Conservation (phyloP, 2,113 vertebrate genomes). For the Dromiciops gliroides region DNA sequence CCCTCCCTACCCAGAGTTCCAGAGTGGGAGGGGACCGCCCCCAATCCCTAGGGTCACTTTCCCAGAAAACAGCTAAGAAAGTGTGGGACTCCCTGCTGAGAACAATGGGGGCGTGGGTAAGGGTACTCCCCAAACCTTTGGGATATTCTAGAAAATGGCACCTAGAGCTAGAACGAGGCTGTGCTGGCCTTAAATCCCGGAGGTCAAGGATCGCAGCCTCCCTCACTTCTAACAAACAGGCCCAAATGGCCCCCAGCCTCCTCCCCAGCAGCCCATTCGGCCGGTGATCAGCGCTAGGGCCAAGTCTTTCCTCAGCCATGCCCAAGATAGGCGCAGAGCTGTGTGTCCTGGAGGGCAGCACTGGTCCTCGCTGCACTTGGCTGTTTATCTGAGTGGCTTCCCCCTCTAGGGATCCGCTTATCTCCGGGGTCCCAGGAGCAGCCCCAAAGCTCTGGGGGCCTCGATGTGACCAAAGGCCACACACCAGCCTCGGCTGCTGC, state of each 20-base stretch:
- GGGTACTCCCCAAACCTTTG: neutral
- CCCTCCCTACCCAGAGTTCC: slow-evolving; percentile 20
- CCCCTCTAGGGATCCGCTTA: neutral
- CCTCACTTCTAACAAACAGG: no score
- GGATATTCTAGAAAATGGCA: neutral
- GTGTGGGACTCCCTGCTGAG: neutral
- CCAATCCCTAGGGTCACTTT: neutral
- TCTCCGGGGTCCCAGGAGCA: no score
- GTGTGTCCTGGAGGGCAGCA: no score
- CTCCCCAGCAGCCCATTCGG: no score
- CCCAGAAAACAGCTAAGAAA: neutral
- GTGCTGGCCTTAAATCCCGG: no score
- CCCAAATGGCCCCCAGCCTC: no score
- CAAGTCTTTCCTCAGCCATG: neutral
- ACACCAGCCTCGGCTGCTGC: no score
- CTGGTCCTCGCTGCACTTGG: no score
- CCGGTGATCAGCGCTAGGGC: fast-evolving
- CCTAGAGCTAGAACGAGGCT: neutral
- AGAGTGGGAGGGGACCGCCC: neutral
- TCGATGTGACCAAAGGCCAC: neutral
- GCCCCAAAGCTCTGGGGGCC: neutral
- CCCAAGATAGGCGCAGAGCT: neutral
- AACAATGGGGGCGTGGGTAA: neutral
- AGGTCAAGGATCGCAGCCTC: no score
- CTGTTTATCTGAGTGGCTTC: no score